Evolutionary conservation across 2,888 invertebrate genomes (phyloP).

Genomic region (Drosophila percnosoma): DNA sequence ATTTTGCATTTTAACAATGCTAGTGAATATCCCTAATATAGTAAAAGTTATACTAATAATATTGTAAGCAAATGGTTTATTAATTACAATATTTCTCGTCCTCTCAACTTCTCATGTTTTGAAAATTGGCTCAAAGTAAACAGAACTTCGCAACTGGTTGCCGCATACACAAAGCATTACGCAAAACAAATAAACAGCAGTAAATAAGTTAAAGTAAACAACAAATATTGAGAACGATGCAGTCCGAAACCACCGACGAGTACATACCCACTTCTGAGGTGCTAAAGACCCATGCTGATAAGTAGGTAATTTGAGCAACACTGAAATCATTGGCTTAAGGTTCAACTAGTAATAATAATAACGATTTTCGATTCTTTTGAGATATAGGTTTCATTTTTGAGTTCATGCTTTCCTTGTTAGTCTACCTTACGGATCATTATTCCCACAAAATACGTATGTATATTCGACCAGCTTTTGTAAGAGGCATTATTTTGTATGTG

Average conservation of each 20-base stretch:
- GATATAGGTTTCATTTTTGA: neutral
- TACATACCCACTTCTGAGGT: neutral
- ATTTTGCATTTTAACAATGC: neutral
- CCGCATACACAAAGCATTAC: neutral
- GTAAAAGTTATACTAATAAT: neutral
- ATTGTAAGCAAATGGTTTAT: neutral
- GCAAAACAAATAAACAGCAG: conserved; percentile 4
- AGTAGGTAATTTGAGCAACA: neutral
- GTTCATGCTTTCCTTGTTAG: neutral
- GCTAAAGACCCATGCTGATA: neutral
- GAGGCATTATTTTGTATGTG: neutral
- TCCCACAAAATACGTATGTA: neutral
- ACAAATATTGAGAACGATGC: neutral
- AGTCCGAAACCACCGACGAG: neutral
- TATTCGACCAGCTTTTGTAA: neutral
- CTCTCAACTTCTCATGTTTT: neutral
- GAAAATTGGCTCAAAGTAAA: neutral
- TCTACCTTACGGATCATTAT: neutral
- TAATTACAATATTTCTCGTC: no score
- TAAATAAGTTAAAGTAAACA: conserved; percentile 8
- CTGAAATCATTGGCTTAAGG: neutral
- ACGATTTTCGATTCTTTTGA: neutral
- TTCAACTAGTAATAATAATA: no score
- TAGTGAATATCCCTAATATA: neutral
- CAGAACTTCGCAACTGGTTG: neutral